Evolutionary conservation across 2,888 invertebrate species (phyloP), one percentile per base, ranked within the genome.

Genomic region (Euplexia lucipara): DNA sequence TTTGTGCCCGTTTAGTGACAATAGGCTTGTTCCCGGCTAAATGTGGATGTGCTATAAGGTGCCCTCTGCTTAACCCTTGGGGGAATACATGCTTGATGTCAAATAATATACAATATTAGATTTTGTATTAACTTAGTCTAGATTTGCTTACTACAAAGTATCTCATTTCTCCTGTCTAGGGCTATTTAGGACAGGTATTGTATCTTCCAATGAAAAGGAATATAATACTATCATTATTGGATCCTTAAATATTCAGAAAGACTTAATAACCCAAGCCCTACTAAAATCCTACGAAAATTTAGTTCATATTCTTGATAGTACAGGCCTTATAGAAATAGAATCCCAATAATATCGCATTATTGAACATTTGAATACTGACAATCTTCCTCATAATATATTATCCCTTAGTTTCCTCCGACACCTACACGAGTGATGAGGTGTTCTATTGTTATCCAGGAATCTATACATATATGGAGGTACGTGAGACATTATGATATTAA

Each of bases 401-500:
- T 70, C 35, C 32, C 12, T 26, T 14, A 49, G 53, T 48, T 22
- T 16, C 48, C 20, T 20, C 20, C 2, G 35, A 51, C 32, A 51
- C 16, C 37, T 49, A 34, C 44, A n/a, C 32, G 1, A 32, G 44
- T 39, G 70, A 70, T 51, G 49, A 54, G 39, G 45, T 42, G 47
- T 51, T 48, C 76, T 20, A 76, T 75, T 76, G 71, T 72, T 49
- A 44, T 14, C 26, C 48, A 8, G 10, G 12, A 34, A 41, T 52
- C 48, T 54, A 56, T 69, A 39, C 16, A 42, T 45, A 54, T 42
- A 32, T 1, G 12, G 9, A 32, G n/a, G 30, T 39, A 47, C 22
- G 52, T 75, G 35, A 53, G 41, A 57, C 52, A 49, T 70, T 53
- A 75, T 61, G 42, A 52, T 75, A 57, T 45, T 57, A 57, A 10